Evolutionary conservation across 2,113 vertebrate genomes (phyloP).

Genomic region (Nematolebias whitei): DNA sequence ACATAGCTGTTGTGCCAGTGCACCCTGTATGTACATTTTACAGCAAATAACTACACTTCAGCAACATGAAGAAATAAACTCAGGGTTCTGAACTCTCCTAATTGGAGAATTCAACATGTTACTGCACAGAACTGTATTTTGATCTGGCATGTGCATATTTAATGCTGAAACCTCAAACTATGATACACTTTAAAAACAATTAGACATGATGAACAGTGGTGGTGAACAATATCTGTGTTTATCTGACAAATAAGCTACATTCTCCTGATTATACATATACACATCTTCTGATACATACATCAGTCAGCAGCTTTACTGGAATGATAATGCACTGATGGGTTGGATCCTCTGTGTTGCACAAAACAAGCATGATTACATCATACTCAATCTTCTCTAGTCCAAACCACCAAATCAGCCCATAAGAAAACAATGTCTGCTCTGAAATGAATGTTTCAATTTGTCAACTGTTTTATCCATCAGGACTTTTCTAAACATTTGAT

Average conservation of each 20-base stretch:
- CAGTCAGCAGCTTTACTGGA: constrained; percentile 64
- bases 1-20: constrained; percentile 52
- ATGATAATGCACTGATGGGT: constrained; percentile 67
- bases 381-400: constrained; percentile 32
- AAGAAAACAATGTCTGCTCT: constrained; percentile 53
- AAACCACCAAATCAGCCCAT: constrained; percentile 48
- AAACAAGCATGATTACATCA: constrained; percentile 62
- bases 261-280: constrained; percentile 57
- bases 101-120: neutral
- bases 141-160: too few species aligned
- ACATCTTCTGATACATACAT: too few species aligned
- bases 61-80: constrained; percentile 12
- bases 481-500: constrained; percentile 37
- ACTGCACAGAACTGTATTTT: neutral
- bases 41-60: constrained; percentile 30
- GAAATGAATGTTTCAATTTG: constrained; percentile 50
- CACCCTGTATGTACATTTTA: constrained; percentile 30
- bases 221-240: constrained; percentile 55
- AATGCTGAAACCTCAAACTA: neutral
- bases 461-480: constrained; percentile 39
- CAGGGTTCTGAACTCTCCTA: neutral
- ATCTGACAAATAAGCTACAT: constrained; percentile 53
- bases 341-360: constrained; percentile 60
- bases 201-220: neutral
- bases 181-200: constrained; percentile 17